A percentile compares a stretch with the other conserved stretches of the same genome.
These are phyloP conservation scores for Hemicrepidius hirtus DNA, from an alignment of 2,888 invertebrate genomes.

Conservation along the genomic window DNA sequence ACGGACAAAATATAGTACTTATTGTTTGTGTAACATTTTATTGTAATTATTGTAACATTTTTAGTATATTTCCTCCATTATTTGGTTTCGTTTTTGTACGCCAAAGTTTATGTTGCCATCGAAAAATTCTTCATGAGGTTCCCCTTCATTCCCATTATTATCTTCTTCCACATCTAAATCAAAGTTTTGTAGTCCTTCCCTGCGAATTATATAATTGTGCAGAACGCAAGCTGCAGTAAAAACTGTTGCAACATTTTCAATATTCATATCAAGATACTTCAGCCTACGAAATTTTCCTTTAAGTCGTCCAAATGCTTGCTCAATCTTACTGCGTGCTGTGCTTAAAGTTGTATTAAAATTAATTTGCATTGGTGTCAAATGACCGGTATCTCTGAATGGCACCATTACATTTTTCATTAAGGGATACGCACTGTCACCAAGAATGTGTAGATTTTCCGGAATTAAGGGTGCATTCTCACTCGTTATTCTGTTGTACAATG, in stretches of 20 bases:
- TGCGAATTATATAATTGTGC: conserved; percentile 39
- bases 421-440: conserved; percentile 52
- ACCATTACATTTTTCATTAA: conserved; percentile 37
- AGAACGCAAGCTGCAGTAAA: conserved; percentile 42
- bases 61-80: too few species aligned
- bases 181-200: conserved; percentile 9
- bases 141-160: conserved; percentile 10
- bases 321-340: conserved; percentile 31
- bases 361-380: too few species aligned
- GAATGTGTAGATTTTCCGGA: conserved; percentile 30
- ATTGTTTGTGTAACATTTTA: too few species aligned
- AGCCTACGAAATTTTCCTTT: too few species aligned
- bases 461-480: conserved; percentile 13
- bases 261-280: conserved; percentile 45
- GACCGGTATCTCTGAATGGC: conserved; percentile 46
- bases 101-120: too few species aligned
- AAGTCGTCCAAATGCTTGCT: conserved; percentile 41
- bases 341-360: conserved; percentile 31
- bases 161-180: not conserved
- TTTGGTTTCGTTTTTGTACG: too few species aligned
- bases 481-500: conserved; percentile 28
- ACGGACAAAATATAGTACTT: too few species aligned
- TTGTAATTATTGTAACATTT: too few species aligned
- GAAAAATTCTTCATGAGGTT: not conserved
- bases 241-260: too few species aligned